These are phyloP conservation scores for Tiliacea aurago DNA, from an alignment of 2,888 invertebrate species.

Conservation along the genomic window DNA sequence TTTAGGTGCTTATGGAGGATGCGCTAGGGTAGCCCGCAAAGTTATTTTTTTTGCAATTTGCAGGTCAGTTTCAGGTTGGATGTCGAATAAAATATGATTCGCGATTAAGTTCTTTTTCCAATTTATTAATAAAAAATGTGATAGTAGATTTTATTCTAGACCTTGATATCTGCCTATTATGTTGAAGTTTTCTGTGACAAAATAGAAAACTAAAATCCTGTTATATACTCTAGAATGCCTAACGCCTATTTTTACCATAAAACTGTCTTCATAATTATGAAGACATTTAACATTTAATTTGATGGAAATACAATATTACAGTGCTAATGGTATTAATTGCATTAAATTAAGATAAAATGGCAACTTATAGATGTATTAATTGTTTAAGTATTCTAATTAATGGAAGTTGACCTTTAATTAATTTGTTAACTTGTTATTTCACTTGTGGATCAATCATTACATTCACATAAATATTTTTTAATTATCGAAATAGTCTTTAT, in stretches of 20 bases:
- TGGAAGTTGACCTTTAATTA: constrained; percentile 59
- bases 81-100: no score
- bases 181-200: background rate
- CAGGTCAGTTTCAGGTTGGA: no score
- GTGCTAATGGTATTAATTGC: constrained; percentile 44
- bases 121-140: background rate
- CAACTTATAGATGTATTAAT: constrained; percentile 58
- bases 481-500: constrained; percentile 13
- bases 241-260: constrained; percentile 27
- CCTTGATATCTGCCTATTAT: background rate
- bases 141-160: background rate
- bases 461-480: constrained; percentile 39
- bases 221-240: constrained; percentile 20
- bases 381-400: constrained; percentile 64
- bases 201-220: constrained; percentile 30
- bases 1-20: background rate
- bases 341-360: constrained; percentile 63
- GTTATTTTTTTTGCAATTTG: no score
- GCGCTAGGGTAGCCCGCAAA: no score
- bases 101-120: no score
- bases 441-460: constrained; percentile 59
- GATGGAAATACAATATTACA: constrained; percentile 43
- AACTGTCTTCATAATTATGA: constrained; percentile 29
- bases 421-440: constrained; percentile 51
- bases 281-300: constrained; percentile 32